Evolutionary conservation across 2,888 invertebrate genomes (phyloP), one percentile per base, ranked within the genome.

Genomic region (Boloria euphrosyne): DNA sequence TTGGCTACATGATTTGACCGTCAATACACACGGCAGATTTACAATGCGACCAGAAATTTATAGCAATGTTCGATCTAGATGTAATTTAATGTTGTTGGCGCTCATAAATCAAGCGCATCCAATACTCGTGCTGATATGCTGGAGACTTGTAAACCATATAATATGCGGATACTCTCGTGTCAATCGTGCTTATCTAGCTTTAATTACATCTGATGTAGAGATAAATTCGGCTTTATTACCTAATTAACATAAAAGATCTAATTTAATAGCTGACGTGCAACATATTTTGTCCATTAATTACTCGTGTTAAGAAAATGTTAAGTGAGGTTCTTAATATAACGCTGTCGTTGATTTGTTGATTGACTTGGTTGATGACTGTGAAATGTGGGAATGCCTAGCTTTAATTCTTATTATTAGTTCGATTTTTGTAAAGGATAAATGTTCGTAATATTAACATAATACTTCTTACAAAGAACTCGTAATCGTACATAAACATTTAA

Each of bases 81-180:
- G 88, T 90, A 90, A 91, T 92, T 91, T 91, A 92, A 89, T 89
- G 90, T 87, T 88, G 89, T 86, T 84, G 84, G 82, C 80, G 77
- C 75, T 78, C 83, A 86, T 91, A 92, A 91, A 91, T 92, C 90
- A 90, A 84, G 83, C 81, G 86, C 90, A 86, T 89, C 91, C 83
- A 78, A 76, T 74, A 75, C 76, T 78, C 76, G 75, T 74, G 74
- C 80, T 79, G 87, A 86, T 86, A 85, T 87, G 86, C 79, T 79
- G 81, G 79, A 79, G 72, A 81, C 82, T 83, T 83, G 84, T 80
- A 78, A 82, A 82, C 82, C 82, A 76, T 85, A 87, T 85, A 83
- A 84, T 84, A 79, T 74, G 72, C 73, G 74, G 75, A 38, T 74
- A 79, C 79, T 81, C 83, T 82, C 80, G 77, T 73, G 71, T 72